phyloP scores from a whole-genome alignment of 2,888 invertebrate genomes.

The Hemaris fuciformis region DNA sequence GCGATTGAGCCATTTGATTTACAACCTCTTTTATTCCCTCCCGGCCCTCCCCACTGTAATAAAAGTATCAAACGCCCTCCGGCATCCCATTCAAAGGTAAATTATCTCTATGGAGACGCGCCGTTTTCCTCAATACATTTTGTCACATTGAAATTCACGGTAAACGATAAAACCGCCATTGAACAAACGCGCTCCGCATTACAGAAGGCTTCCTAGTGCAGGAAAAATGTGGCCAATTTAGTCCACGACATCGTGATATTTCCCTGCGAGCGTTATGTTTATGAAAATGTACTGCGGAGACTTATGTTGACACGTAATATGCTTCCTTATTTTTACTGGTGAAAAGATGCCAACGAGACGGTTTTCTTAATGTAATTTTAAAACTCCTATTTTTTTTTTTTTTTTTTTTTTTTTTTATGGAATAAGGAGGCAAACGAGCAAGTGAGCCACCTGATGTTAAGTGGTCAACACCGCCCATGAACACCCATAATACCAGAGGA shows the following conservation, averaged over 20 bases:
- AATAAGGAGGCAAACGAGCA: no score
- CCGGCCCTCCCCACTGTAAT: neutral
- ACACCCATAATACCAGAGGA: no score
- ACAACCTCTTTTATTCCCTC: neutral
- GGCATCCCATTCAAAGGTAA: neutral
- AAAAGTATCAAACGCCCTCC: neutral
- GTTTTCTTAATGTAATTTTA: no score
- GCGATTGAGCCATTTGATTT: neutral
- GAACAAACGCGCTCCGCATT: neutral
- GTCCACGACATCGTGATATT: neutral
- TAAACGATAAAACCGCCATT: neutral
- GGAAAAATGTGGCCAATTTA: neutral
- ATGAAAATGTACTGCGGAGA: neutral
- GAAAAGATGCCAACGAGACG: no score
- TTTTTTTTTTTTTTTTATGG: no score
- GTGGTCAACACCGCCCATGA: no score
- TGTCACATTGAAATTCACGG: neutral
- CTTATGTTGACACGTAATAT: neutral
- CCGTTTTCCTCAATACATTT: neutral
- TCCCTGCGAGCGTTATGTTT: neutral
- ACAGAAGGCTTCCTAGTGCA: neutral
- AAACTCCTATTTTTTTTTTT: no score
- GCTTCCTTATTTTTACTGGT: no score
- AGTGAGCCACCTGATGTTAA: no score
- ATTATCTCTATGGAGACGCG: neutral